Evolutionary conservation across 2,113 vertebrate species (phyloP).

Genomic region (Muntiacus muntjak): DNA sequence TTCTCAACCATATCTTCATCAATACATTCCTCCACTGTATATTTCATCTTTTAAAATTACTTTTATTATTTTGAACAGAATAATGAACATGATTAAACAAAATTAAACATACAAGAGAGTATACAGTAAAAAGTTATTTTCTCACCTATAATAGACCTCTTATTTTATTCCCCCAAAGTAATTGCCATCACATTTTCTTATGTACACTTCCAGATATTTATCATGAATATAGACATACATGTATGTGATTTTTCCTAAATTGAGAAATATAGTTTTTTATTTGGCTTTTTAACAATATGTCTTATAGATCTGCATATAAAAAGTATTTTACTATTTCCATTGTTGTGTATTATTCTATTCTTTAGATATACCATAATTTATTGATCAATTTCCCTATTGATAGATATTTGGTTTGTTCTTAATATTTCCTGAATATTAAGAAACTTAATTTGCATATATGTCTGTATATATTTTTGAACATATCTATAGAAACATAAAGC

Average conservation of each 20-base stretch:
- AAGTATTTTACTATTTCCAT: not conserved
- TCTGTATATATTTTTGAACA: not conserved
- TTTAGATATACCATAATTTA: slow-evolving; percentile 5
- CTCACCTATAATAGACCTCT: not conserved
- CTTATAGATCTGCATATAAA: not conserved
- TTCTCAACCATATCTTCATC: not conserved
- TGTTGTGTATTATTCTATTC: not conserved
- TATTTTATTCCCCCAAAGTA: not conserved
- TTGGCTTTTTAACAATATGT: not conserved
- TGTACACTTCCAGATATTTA: not conserved
- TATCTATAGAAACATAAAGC: not conserved
- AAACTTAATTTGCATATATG: not conserved
- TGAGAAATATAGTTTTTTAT: not conserved
- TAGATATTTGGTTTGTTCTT: not conserved
- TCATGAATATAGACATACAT: not conserved
- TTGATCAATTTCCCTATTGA: not conserved
- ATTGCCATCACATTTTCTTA: not conserved
- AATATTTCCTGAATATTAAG: not conserved
- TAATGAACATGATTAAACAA: not conserved
- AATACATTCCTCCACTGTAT: not conserved
- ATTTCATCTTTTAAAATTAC: not conserved
- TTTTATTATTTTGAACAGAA: slow-evolving; percentile 20
- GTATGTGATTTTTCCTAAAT: not conserved
- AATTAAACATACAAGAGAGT: not conserved
- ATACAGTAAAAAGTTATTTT: not conserved